Base-by-base conservation (phyloP, 2,113 vertebrate species). In the Hemiscyllium ocellatum region DNA sequence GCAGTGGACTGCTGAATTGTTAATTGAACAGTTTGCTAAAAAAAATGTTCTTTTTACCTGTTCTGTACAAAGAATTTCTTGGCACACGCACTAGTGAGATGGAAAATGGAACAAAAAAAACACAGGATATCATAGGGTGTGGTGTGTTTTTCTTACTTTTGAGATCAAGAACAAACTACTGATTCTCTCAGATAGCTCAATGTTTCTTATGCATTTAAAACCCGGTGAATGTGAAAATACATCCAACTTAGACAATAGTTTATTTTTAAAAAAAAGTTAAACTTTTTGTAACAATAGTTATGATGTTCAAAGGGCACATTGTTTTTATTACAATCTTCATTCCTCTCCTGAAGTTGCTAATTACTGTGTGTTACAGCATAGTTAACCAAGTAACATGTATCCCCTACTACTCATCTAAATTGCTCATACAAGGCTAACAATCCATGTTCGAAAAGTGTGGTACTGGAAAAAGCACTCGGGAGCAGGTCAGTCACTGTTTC, bases 121-220 rank as follows among this genome's bases (percentile, higher is more conserved):
- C 37, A 22, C 89, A 93, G 89, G 89, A n/a, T 93, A 93, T 68
- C 89, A 93, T 33, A 66, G 89, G 89, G 89, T 68, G 89, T 93
- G 89, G 89, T 37, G 89, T 65, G 33, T 93, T 93, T 93, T 93
- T 93, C 61, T 37, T n/a, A 93, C 61, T 10, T 66, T 93, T 42
- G 37, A 22, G 89, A 93, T 66, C 66, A 91, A 66, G 17, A 17
- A 93, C 2, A 93, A 93, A 65, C 89, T 68, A 37, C 89, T 37
- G 89, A 93, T 66, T 93, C 1, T 93, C 66, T 93, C 15, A 12
- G 47, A 26, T 56, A 2, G 61, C 24, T 20, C 61, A 37, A 37
- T 91, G 66, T 37, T 66, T 91, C 10, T 66, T 37, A 91, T 37
- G 89, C 56, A 61, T n/a, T 37, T 90, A 33, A 66, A 93, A 61